Evolutionary conservation across 64 coral and sea anemone species (phyloP), one percentile per base, ranked within the genome.

Genomic region (Anthopleura sola): DNA sequence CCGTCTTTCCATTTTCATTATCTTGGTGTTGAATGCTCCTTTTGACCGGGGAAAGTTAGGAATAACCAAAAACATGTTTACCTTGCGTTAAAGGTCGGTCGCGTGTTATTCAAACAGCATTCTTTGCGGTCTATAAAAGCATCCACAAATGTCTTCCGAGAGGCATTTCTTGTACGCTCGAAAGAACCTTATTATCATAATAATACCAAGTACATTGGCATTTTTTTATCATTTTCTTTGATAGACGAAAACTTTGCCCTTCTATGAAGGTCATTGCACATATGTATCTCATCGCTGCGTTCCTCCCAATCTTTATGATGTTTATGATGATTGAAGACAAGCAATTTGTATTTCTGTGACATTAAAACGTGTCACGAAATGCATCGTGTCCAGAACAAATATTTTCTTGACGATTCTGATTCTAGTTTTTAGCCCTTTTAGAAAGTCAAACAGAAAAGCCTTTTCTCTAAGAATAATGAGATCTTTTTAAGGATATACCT

Each of bases 311-410:
- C 44, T 38, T 79, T n/a, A 48, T 48, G 76, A 79, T 79, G 76
- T 79, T 79, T 48, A 79, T 9, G 76, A 79, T 79, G 76, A 79
- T 79, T 79, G 76, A 79, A 48, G 44, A 79, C 76, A 79, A 79
- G 76, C 76, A 79, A 79, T 79, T 79, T 79, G 76, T 79, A 17
- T 79, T 48, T 38, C 38, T 79, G 76, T 79, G 76, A 79, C 76
- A 79, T 7, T 79, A 79, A 79, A 79, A 79, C 36, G n/a, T 23
- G 76, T 79, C 76, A 79, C 76, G 76, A 79, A 79, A 79, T 44
- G 76, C 37, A 19, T 71, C 66, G 28, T 71, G 66, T 5, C n/a
- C n/a, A 71, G 3, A 71, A 71, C 66, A 71, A 71, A 71, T 36
- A 28, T 71, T 34, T 15, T 71, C n/a, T 71, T 15, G n/a, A 3